Percentiles rank a stretch among this genome's conserved stretches.
Evolutionary conservation across 2,113 vertebrate species (phyloP).

Genomic region (Zootoca vivipara): DNA sequence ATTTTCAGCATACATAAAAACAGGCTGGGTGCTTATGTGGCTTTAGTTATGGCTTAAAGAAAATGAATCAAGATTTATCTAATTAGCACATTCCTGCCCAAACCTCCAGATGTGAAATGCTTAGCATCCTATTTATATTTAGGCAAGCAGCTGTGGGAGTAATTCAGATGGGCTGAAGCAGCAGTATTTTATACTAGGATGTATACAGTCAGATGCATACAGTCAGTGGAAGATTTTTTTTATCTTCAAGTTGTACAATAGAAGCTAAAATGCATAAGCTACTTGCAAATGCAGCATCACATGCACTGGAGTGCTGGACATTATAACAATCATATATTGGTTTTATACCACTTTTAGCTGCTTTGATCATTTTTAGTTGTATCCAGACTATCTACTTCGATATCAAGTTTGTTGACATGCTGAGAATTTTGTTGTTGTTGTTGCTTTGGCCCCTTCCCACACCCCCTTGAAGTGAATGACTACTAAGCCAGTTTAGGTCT

Average conservation of each 20-base stretch:
- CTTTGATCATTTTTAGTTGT: too few species aligned
- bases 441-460: background rate
- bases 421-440: background rate
- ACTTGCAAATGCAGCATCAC: too few species aligned
- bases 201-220: background rate
- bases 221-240: background rate
- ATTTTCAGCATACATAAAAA: constrained; percentile 28
- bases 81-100: constrained; percentile 56
- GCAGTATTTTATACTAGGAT: background rate
- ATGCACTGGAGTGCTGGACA: too few species aligned
- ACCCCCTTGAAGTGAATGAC: background rate
- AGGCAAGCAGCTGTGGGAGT: constrained; percentile 19
- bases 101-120: constrained; percentile 18
- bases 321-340: background rate
- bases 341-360: background rate
- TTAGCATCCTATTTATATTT: constrained; percentile 26
- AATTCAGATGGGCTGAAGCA: constrained; percentile 30
- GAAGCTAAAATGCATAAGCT: background rate
- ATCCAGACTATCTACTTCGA: background rate
- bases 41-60: constrained; percentile 26
- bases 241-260: background rate
- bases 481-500: background rate
- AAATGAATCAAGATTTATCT: constrained; percentile 64
- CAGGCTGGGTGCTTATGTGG: background rate
- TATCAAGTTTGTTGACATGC: background rate